Evolutionary conservation across 2,113 vertebrate species (phyloP).

Genomic region (Hemibagrus wyckioides): DNA sequence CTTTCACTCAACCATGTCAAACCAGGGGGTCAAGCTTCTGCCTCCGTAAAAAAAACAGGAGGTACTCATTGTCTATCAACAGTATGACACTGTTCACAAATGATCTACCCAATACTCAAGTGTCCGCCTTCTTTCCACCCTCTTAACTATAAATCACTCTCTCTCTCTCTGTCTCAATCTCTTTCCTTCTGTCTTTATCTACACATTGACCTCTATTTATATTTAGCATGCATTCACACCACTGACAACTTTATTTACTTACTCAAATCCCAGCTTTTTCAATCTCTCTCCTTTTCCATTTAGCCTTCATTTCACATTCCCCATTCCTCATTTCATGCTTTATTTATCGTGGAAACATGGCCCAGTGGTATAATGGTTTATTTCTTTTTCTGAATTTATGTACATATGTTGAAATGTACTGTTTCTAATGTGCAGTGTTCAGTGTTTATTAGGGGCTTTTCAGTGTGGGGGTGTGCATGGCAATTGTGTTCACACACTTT

Average conservation of each 20-base stretch:
- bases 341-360: constrained; percentile 17
- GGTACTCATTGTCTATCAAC: constrained; percentile 52
- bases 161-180: background rate
- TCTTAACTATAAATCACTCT: background rate
- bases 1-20: constrained; percentile 53
- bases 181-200: background rate
- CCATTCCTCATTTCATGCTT: constrained; percentile 17
- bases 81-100: constrained; percentile 37
- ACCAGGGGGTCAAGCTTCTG: constrained; percentile 49
- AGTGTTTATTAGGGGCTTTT: constrained; percentile 12
- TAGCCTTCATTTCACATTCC: constrained; percentile 15
- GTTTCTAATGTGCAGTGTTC: background rate
- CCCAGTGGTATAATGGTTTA: constrained; percentile 16
- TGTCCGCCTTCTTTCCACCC: background rate
- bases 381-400: constrained; percentile 18
- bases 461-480: background rate
- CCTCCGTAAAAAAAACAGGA: constrained; percentile 57
- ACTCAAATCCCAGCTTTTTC: background rate
- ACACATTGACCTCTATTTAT: constrained; percentile 1
- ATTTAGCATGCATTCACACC: constrained; percentile 24
- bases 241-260: background rate
- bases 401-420: constrained; percentile 2
- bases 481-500: background rate
- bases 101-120: constrained; percentile 31
- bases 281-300: constrained; percentile 4